phyloP scores from a whole-genome alignment of 1,140 invertebrate genomes.

The Drosophila pruinosa region DNA sequence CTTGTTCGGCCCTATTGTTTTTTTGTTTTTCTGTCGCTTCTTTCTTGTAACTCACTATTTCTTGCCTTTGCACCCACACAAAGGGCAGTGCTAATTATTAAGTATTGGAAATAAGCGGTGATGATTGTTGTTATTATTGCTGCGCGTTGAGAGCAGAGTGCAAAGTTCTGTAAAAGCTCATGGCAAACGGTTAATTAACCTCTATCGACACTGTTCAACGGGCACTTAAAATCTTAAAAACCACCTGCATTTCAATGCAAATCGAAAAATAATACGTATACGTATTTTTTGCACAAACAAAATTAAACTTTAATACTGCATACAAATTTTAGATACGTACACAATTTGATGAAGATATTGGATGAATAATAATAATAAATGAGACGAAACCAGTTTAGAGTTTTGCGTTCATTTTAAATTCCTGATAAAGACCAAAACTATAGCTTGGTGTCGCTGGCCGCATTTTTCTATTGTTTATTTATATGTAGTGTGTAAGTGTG shows the following conservation, averaged over 20 bases:
- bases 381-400: slow-evolving; percentile 57
- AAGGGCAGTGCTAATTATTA: slow-evolving; percentile 41
- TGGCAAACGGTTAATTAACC: slow-evolving; percentile 47
- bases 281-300: slow-evolving; percentile 25
- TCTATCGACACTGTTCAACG: slow-evolving; percentile 1
- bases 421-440: slow-evolving; percentile 45
- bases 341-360: slow-evolving; percentile 29
- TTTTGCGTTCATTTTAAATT: slow-evolving; percentile 58
- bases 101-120: slow-evolving; percentile 5
- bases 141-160: slow-evolving; percentile 16
- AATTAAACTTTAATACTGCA: slow-evolving; percentile 14
- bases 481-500: not conserved
- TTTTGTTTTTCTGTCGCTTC: not conserved
- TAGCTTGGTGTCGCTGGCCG: slow-evolving; percentile 19
- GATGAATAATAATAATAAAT: slow-evolving; percentile 37
- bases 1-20: slow-evolving; percentile 31
- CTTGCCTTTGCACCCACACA: slow-evolving; percentile 62
- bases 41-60: too few species aligned
- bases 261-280: slow-evolving; percentile 19
- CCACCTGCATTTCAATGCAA: slow-evolving; percentile 33
- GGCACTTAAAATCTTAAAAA: slow-evolving; percentile 10
- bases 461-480: slow-evolving; percentile 43
- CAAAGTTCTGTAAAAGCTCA: slow-evolving; percentile 56
- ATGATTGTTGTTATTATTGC: not conserved
- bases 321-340: not conserved